phyloP scores from a whole-genome alignment of 2,113 vertebrate genomes.

The Rhegmatorhina hoffmannsi region DNA sequence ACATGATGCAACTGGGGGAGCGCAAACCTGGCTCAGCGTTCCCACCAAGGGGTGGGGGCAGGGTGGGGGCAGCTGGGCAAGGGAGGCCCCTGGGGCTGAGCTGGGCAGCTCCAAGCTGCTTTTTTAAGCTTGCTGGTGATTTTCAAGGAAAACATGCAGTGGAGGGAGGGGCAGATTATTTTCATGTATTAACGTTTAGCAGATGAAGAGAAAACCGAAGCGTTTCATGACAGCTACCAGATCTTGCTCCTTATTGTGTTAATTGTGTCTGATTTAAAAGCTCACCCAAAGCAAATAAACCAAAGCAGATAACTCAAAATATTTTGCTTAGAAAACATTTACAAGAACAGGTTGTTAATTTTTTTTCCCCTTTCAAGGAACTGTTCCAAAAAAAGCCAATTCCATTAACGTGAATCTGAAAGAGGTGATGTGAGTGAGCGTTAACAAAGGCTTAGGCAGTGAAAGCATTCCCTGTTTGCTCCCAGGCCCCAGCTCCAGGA shows the following conservation, averaged over 20 bases:
- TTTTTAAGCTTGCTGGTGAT: not conserved
- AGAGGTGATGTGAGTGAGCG: not conserved
- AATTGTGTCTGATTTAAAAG: constrained; percentile 17
- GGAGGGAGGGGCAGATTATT: not conserved
- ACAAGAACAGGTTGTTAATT: not conserved
- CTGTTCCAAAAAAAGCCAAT: not conserved
- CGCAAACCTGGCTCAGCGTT: not conserved
- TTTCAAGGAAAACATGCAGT: not conserved
- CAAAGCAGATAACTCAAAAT: not conserved
- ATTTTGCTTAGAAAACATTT: constrained; percentile 16
- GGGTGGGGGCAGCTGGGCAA: not conserved
- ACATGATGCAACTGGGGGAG: not conserved
- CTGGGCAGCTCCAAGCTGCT: not conserved
- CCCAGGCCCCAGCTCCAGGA: not conserved
- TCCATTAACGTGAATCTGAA: not conserved
- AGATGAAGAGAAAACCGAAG: not conserved
- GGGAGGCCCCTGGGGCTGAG: not conserved
- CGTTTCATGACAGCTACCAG: not conserved
- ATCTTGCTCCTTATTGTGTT: not conserved
- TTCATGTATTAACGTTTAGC: not conserved
- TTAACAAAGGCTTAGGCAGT: not conserved
- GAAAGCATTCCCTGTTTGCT: not conserved
- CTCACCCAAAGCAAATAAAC: not conserved
- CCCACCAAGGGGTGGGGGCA: not conserved
- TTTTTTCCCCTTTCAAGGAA: not conserved